Conservation (phyloP, 2,797 vertebrate species). For the Mionectes olivaceus region DNA sequence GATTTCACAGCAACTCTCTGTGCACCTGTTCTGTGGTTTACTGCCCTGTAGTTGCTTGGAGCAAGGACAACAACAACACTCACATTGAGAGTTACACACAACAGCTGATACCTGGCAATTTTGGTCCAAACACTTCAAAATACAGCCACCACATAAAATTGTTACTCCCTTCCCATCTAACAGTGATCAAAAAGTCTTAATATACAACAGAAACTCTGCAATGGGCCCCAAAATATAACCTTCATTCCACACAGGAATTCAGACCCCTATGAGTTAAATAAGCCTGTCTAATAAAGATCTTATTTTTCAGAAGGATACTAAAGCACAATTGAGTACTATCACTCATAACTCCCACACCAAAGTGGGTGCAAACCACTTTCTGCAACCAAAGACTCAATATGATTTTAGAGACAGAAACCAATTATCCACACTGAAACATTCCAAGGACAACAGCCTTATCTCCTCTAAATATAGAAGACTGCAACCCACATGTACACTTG, state of each 20-base stretch:
- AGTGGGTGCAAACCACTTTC: neutral
- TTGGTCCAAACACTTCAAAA: neutral
- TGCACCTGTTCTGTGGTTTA: neutral
- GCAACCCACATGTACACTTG: neutral
- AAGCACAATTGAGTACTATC: neutral
- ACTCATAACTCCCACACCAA: neutral
- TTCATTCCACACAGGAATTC: neutral
- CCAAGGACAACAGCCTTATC: neutral
- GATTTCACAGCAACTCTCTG: neutral
- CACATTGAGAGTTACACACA: neutral
- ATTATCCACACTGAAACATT: neutral
- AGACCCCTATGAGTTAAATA: neutral
- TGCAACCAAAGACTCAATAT: neutral
- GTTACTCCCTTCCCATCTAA: neutral
- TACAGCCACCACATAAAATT: neutral
- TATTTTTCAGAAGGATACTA: neutral
- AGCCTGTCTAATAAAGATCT: neutral
- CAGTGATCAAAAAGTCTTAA: neutral
- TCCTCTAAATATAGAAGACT: neutral
- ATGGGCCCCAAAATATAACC: neutral
- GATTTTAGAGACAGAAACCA: conserved; percentile 6
- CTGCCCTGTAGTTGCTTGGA: neutral
- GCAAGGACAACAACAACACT: accelerated
- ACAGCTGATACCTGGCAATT: neutral
- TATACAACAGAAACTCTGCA: neutral